These are phyloP conservation scores for Poeciliopsis prolifica DNA, from an alignment of 2,113 vertebrate genomes.

Conservation along the genomic window DNA sequence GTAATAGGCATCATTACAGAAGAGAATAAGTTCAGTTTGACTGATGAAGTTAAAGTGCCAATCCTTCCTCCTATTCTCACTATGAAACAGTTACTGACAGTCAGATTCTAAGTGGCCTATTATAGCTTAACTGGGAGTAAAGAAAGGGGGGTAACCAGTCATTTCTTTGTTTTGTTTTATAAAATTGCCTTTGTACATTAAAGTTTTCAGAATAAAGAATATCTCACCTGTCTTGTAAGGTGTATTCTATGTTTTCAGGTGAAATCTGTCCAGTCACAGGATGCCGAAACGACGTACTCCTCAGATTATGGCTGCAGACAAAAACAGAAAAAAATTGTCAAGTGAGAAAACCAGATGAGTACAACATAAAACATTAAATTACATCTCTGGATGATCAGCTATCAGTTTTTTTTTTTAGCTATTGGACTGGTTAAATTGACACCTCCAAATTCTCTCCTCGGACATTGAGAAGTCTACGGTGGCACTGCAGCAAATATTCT, in stretches of 20 bases:
- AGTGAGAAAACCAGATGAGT: slow-evolving; percentile 32
- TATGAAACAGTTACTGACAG: slow-evolving; percentile 30
- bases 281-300: slow-evolving; percentile 91
- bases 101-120: not conserved
- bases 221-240: slow-evolving; percentile 94
- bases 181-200: slow-evolving; percentile 13
- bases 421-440: not conserved
- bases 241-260: slow-evolving; percentile 94
- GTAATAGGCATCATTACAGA: slow-evolving; percentile 12
- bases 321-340: slow-evolving; percentile 15
- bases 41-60: slow-evolving; percentile 10
- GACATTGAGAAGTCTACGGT: slow-evolving; percentile 46
- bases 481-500: slow-evolving; percentile 40
- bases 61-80: slow-evolving; percentile 19
- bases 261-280: slow-evolving; percentile 96
- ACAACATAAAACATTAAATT: slow-evolving; percentile 33
- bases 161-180: slow-evolving; percentile 23
- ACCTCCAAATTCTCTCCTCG: slow-evolving; percentile 1
- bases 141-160: not conserved
- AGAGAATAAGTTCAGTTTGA: slow-evolving; percentile 38
- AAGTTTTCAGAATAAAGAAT: slow-evolving; percentile 5
- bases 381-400: slow-evolving; percentile 10
- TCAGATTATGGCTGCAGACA: slow-evolving; percentile 91
- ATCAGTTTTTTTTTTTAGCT: not conserved
- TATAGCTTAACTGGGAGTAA: not conserved